Base-by-base conservation (phyloP, 1,140 invertebrate genomes). In the Drosophila lacteicornis region DNA sequence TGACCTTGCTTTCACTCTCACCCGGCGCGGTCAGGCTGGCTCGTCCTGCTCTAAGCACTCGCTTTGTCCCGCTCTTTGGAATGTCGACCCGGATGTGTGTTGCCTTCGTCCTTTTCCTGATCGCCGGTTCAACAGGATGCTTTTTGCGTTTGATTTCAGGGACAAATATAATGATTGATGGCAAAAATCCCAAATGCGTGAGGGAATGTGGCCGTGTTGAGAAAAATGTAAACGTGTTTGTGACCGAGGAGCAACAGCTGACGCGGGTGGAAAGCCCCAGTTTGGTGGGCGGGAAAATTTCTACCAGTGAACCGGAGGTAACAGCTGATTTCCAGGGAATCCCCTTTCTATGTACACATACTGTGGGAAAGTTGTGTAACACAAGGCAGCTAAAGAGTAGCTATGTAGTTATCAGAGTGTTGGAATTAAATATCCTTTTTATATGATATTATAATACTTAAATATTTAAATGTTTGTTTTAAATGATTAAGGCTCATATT, bases 61-160 rank as follows among this genome's bases (percentile, higher is more conserved):
- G 19, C 13, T 51, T 25, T 58, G 9, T 53, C 59, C 55, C 27
- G 45, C 45, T 59, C 53, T 67, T 49, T 50, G 79, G 79, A 79
- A 80, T 90, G 75, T 42, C 12, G 43, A 40, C 55, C 56, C 85
- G 80, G 75, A 88, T 73, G 50, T 62, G 38, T 17, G 38, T 13
- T 36, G 58, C 81, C 71, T 71, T 59, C 70, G 47, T 49, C 55
- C 46, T 46, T 13, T 49, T 76, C 45, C 90, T 91, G 90, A 43
- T 80, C 50, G 73, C 90, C 90, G 80, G 75, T 50, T 75, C 42
- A 49, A 43, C 46, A 86, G 80, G 85, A 91, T 91, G 91, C 90
- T 91, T 91, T 91, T 91, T 91, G 85, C 82, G 91, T 91, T 91
- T 91, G 90, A 91, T 91, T 91, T 91, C 90, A 91, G 90, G 85